Evolutionary conservation across 2,888 invertebrate genomes (phyloP).

Genomic region (Chrysomela aeneicollis): DNA sequence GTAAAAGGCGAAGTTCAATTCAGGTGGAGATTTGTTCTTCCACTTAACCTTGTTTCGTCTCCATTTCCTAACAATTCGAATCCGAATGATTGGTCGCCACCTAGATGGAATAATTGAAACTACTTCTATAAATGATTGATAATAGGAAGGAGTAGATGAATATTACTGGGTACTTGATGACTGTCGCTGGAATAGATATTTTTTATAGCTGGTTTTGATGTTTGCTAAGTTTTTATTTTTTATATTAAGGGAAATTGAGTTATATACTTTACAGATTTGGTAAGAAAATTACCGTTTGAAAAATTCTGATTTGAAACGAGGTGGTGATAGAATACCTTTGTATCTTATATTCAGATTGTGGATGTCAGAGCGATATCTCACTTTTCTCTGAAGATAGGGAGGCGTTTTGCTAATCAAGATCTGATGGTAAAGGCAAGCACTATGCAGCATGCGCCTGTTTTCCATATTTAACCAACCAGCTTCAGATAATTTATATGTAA

Average conservation of each 20-base stretch:
- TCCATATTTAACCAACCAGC: too few species aligned
- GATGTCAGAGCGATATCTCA: constrained; percentile 1
- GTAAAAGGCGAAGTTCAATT: too few species aligned
- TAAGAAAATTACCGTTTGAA: not conserved
- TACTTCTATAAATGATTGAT: not conserved
- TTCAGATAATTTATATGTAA: too few species aligned
- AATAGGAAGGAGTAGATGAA: not conserved
- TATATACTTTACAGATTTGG: not conserved
- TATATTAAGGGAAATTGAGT: not conserved
- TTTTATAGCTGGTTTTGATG: not conserved
- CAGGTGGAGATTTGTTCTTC: not conserved
- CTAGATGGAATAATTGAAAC: not conserved
- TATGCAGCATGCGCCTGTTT: not conserved
- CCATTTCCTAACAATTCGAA: not conserved
- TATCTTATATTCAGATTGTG: constrained; percentile 3
- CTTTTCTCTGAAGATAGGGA: not conserved
- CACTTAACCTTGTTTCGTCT: not conserved
- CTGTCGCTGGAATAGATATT: not conserved
- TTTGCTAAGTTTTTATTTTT: not conserved
- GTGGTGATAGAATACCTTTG: not conserved
- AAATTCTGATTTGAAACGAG: not conserved
- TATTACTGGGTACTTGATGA: not conserved
- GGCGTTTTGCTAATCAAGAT: not conserved
- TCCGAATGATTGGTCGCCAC: not conserved
- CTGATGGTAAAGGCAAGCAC: not conserved